Conservation (phyloP, 2,113 vertebrate genomes). For the Mystacornis crossleyi region DNA sequence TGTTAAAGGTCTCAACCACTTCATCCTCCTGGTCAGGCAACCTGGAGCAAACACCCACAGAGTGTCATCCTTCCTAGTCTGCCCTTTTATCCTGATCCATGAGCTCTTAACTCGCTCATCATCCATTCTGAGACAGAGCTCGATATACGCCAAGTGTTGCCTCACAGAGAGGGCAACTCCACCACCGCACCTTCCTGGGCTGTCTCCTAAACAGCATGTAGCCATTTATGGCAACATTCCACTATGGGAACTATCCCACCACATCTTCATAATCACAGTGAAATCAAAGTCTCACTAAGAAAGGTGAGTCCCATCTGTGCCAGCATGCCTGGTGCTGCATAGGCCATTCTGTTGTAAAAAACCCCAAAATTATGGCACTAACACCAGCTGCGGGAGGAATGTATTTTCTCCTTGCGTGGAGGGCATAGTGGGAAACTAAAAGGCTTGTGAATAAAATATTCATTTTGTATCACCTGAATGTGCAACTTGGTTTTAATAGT, state of each 20-base stretch:
- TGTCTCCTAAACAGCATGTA: not conserved
- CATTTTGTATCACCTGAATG: not conserved
- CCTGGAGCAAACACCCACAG: not conserved
- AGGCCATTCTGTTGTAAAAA: not conserved
- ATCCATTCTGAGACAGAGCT: not conserved
- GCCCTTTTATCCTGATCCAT: not conserved
- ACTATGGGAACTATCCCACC: not conserved
- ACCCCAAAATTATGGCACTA: not conserved
- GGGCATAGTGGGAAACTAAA: not conserved
- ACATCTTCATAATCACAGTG: not conserved
- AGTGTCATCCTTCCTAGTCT: not conserved
- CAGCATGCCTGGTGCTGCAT: not conserved
- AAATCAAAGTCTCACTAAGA: not conserved
- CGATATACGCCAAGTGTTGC: not conserved
- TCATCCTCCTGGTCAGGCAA: not conserved
- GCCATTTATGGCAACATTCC: not conserved
- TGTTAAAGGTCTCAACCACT: not conserved
- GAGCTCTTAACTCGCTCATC: rapidly evolving
- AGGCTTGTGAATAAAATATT: not conserved
- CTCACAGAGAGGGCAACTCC: not conserved
- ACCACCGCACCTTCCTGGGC: rapidly evolving
- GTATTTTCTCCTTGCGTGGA: not conserved
- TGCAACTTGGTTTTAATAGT: not conserved
- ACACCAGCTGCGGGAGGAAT: not conserved
- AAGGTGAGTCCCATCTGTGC: not conserved